phyloP scores from a whole-genome alignment of 2,888 invertebrate species.

The Himalopsyche tibetana region DNA sequence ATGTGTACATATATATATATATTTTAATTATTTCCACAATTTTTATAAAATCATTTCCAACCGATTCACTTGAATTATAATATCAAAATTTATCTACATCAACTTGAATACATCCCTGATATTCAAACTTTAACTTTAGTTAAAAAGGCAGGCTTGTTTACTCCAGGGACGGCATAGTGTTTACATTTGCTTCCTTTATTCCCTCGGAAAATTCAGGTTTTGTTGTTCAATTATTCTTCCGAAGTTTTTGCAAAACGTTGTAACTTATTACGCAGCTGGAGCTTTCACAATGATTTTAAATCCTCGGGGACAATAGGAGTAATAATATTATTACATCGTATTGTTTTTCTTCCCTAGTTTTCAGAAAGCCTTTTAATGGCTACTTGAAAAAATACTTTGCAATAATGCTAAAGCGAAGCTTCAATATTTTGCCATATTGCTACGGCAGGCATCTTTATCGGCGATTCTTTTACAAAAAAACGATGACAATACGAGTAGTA shows the following conservation, averaged over 20 bases:
- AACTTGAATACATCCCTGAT: background rate
- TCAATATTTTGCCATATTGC: too few species aligned
- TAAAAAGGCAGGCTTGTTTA: slow-evolving; percentile 14
- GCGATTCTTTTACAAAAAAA: too few species aligned
- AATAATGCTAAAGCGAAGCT: too few species aligned
- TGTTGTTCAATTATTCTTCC: slow-evolving; percentile 39
- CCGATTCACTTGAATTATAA: too few species aligned
- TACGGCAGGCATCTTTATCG: too few species aligned
- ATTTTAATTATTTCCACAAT: too few species aligned
- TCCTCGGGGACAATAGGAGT: background rate
- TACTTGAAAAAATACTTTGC: background rate
- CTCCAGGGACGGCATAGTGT: background rate
- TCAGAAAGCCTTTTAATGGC: background rate
- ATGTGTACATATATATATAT: too few species aligned
- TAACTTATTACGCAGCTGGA: slow-evolving; percentile 38
- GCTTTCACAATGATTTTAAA: slow-evolving; percentile 7
- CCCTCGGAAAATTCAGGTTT: slow-evolving; percentile 10
- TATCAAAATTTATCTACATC: background rate
- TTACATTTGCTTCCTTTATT: slow-evolving; percentile 38
- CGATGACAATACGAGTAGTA: too few species aligned
- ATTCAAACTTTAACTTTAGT: slow-evolving; percentile 11
- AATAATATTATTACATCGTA: slow-evolving; percentile 16
- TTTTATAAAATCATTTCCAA: too few species aligned
- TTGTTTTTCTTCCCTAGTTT: slow-evolving; percentile 22
- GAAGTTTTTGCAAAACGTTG: slow-evolving; percentile 22